Conservation (phyloP, 2,888 invertebrate genomes). For the Aricia artaxerxes region DNA sequence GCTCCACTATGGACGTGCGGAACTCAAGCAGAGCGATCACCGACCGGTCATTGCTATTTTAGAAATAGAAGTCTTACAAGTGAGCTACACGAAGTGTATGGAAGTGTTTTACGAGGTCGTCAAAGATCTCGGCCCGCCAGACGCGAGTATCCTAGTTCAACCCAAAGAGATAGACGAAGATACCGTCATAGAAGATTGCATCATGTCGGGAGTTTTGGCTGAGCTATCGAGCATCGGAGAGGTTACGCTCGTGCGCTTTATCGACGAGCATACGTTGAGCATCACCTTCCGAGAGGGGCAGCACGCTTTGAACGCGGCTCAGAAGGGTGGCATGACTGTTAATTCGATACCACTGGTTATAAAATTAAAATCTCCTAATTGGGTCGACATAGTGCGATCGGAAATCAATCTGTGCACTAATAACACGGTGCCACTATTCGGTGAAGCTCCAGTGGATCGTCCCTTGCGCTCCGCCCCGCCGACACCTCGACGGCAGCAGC, state of each 20-base stretch:
- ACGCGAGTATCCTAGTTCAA: slow-evolving; percentile 93
- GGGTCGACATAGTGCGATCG: slow-evolving; percentile 89
- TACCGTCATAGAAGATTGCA: slow-evolving; percentile 88
- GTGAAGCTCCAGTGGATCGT: slow-evolving; percentile 60
- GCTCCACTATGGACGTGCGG: slow-evolving; percentile 94
- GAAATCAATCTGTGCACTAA: slow-evolving; percentile 92
- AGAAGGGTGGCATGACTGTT: slow-evolving; percentile 80
- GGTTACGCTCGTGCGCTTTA: slow-evolving; percentile 94
- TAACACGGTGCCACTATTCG: slow-evolving; percentile 89
- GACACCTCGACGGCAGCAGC: slow-evolving; percentile 75
- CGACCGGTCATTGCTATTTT: slow-evolving; percentile 96
- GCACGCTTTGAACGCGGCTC: slow-evolving; percentile 88
- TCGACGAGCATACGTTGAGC: slow-evolving; percentile 90
- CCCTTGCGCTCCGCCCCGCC: slow-evolving; percentile 72
- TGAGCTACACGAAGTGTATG: slow-evolving; percentile 88
- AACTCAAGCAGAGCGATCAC: slow-evolving; percentile 98
- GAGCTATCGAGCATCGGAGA: slow-evolving; percentile 92
- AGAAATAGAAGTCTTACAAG: slow-evolving; percentile 91
- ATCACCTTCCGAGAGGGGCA: slow-evolving; percentile 95
- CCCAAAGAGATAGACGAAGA: slow-evolving; percentile 71
- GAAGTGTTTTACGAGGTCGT: slow-evolving; percentile 92
- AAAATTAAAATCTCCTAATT: slow-evolving; percentile 90
- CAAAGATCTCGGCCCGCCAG: slow-evolving; percentile 94
- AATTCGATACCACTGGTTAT: slow-evolving; percentile 85
- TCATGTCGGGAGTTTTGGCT: slow-evolving; percentile 89